Evolutionary conservation across 1,140 invertebrate species (phyloP), one percentile per base, ranked within the genome.

Genomic region (Pseudomyrmex pallidus): DNA sequence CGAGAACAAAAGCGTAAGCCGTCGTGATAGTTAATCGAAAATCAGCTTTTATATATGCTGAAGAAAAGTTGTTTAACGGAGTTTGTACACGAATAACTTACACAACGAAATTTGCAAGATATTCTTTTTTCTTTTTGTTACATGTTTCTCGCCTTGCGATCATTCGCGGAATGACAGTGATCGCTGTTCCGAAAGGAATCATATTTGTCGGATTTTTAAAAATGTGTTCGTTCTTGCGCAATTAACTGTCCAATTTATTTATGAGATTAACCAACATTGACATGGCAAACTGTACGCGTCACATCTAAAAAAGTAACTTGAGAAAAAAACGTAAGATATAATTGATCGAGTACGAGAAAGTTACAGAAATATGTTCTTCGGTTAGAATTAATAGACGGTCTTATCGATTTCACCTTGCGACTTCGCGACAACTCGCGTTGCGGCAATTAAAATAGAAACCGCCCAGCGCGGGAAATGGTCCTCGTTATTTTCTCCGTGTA

Each of bases 371-470:
- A 17, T 66, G 44, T 56, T 56, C 7, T 13, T 13, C 9, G 12
- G 5, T 9, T 2, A 8, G 10, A 25, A 68, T n/a, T 52, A 52
- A 68, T 20, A 25, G 62, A 9, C 20, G 20, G 20, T 70, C 17
- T 77, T 78, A 57, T 78, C 44, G 52, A 78, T 78, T 57, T 1
- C 2, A 59, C 22, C 5, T 57, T 13, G 3, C 25, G 17, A 61
- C 17, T 4, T n/a, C 56, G 10, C 20, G 20, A 48, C 44, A 35
- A 46, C 15, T 20, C 25, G 15, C 15, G 20, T 20, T 20, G 15
- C 46, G 52, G 9, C 20, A 59, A 78, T 78, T 70, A 78, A 78
- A 70, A 68, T 10, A 15, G 44, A 0, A 22, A n/a, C n/a, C 13
- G 2, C 7, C 44, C 20, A 35, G 35, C 15, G 7, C 25, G 15